Conservation (phyloP, 2,888 invertebrate genomes). For the Hetaerina titia region DNA sequence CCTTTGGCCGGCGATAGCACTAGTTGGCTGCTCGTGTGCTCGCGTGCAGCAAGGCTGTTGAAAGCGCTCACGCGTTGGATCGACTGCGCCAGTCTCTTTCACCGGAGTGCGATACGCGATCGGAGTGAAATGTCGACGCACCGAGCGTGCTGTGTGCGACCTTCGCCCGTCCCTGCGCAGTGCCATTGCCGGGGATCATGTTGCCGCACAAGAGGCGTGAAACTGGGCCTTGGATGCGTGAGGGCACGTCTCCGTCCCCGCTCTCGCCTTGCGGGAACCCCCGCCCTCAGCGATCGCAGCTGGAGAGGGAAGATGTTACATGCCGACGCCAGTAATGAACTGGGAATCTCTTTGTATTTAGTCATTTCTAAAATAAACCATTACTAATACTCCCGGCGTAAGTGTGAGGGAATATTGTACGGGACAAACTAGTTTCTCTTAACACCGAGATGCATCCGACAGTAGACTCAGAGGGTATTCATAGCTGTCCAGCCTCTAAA, state of each 20-base stretch:
- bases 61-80: not conserved
- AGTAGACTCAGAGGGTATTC: not conserved
- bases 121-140: not conserved
- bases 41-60: not conserved
- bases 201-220: not conserved
- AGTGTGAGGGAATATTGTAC: not conserved
- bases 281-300: too few species aligned
- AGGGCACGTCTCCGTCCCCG: not conserved
- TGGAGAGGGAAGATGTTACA: not conserved
- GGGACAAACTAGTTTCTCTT: not conserved
- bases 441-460: not conserved
- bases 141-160: not conserved
- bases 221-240: slow-evolving; percentile 4
- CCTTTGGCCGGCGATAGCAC: too few species aligned
- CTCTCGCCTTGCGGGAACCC: not conserved
- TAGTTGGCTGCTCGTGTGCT: not conserved
- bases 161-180: not conserved
- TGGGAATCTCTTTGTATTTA: not conserved
- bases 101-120: not conserved
- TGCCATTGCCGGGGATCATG: not conserved
- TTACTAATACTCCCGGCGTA: not conserved
- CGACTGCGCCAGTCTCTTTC: not conserved
- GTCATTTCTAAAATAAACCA: slow-evolving; percentile 27
- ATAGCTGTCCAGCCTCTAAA: not conserved
- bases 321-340: not conserved